Percentiles rank a stretch among this genome's conserved stretches.
Evolutionary conservation across 2,113 vertebrate species (phyloP).

Genomic region (Psittacula cyanocephala): DNA sequence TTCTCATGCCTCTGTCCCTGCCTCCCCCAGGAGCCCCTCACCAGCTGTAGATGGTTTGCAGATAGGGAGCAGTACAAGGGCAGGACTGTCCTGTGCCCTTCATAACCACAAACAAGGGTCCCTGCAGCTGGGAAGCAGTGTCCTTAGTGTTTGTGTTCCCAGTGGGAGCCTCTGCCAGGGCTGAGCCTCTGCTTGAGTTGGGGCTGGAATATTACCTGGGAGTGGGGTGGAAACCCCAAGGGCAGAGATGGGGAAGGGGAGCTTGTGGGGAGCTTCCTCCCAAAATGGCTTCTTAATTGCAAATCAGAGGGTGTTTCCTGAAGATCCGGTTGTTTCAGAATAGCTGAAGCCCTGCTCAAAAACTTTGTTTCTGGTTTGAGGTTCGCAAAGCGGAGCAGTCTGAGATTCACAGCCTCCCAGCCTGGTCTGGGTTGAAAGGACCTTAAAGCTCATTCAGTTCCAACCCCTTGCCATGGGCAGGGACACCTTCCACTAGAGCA

Average conservation of each 20-base stretch:
- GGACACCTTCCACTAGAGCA: neutral
- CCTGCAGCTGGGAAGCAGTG: neutral
- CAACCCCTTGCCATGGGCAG: neutral
- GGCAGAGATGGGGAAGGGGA: neutral
- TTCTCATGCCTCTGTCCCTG: neutral
- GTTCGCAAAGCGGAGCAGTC: accelerated
- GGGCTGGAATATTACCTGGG: neutral
- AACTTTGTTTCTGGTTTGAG: neutral
- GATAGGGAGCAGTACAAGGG: neutral
- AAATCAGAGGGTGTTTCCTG: neutral
- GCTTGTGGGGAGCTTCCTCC: neutral
- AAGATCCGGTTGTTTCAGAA: neutral
- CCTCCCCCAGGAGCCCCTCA: neutral
- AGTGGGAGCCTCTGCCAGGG: neutral
- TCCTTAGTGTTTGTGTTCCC: neutral
- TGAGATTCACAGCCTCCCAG: neutral
- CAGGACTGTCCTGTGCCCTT: neutral
- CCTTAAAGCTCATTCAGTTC: neutral
- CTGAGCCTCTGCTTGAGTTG: neutral
- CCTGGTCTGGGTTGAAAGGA: neutral
- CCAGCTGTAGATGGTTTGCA: neutral
- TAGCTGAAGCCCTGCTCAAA: neutral
- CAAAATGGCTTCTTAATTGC: neutral
- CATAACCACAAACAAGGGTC: accelerated
- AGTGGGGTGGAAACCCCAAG: neutral